A percentile compares a stretch with the other conserved stretches of the same genome.
Evolutionary conservation across 2,113 vertebrate species (phyloP).

Genomic region (Myiagra hebetior): DNA sequence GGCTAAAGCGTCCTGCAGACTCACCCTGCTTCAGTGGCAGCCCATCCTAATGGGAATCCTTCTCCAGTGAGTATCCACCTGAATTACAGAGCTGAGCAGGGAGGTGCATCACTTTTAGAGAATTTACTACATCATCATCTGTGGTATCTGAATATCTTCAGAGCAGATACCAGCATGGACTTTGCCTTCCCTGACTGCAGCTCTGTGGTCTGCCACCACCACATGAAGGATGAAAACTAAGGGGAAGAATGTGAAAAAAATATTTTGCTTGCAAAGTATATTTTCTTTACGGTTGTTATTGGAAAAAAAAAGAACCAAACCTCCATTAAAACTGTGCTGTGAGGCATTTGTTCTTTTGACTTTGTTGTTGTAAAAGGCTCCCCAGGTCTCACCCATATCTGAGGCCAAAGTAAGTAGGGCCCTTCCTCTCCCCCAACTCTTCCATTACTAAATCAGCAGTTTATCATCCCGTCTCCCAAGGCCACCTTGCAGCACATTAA

Average conservation of each 20-base stretch:
- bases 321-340: neutral
- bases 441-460: neutral
- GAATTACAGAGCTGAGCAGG: neutral
- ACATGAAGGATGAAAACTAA: neutral
- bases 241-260: constrained; percentile 13
- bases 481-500: neutral
- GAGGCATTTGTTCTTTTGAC: neutral
- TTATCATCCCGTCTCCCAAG: neutral
- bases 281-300: constrained; percentile 15
- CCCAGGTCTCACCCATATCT: neutral
- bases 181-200: neutral
- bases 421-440: neutral
- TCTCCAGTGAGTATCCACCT: neutral
- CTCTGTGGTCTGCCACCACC: neutral
- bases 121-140: neutral
- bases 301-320: neutral
- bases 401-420: constrained; percentile 27
- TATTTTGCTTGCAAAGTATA: constrained; percentile 14
- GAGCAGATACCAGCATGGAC: neutral
- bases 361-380: constrained; percentile 14
- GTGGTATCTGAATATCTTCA: neutral
- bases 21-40: neutral
- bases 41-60: neutral
- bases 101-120: neutral
- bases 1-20: neutral